Conservation (phyloP, 2,797 vertebrate genomes). For the Falco columbarius region DNA sequence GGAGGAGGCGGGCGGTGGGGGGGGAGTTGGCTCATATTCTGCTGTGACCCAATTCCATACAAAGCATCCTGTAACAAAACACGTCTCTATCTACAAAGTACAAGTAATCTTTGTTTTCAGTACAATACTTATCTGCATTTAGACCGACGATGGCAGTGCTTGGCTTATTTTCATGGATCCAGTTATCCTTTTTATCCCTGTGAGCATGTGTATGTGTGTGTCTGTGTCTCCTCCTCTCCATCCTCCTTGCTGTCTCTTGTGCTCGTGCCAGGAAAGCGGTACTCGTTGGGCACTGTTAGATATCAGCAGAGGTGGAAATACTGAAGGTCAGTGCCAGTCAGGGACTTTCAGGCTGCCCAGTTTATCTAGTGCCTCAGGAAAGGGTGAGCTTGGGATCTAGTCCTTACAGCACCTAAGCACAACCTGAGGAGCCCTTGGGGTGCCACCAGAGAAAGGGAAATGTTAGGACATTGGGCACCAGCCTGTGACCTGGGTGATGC, state of each 20-base stretch:
- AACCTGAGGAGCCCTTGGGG: background rate
- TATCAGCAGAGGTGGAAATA: background rate
- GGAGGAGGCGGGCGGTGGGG: constrained; percentile 9
- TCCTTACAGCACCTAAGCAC: background rate
- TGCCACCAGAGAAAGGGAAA: background rate
- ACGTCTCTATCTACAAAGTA: constrained; percentile 70
- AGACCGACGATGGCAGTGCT: constrained; percentile 63
- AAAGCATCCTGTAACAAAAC: constrained; percentile 76
- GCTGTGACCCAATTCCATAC: constrained; percentile 76
- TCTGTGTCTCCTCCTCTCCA: constrained; percentile 67
- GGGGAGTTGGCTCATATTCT: constrained; percentile 67
- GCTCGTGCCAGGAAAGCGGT: background rate
- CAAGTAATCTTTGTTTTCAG: constrained; percentile 76
- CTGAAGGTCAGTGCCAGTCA: background rate
- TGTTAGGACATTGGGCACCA: background rate
- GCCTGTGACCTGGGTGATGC: background rate
- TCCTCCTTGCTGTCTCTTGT: constrained; percentile 48
- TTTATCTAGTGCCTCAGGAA: background rate
- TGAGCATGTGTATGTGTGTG: background rate
- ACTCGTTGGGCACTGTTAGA: background rate
- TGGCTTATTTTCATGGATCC: constrained; percentile 70
- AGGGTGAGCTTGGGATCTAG: background rate
- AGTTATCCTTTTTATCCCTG: constrained; percentile 70
- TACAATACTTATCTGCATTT: constrained; percentile 77
- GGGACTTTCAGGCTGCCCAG: background rate